These are phyloP conservation scores for Drosophila robusta DNA, from an alignment of 2,888 invertebrate species.

Conservation along the genomic window DNA sequence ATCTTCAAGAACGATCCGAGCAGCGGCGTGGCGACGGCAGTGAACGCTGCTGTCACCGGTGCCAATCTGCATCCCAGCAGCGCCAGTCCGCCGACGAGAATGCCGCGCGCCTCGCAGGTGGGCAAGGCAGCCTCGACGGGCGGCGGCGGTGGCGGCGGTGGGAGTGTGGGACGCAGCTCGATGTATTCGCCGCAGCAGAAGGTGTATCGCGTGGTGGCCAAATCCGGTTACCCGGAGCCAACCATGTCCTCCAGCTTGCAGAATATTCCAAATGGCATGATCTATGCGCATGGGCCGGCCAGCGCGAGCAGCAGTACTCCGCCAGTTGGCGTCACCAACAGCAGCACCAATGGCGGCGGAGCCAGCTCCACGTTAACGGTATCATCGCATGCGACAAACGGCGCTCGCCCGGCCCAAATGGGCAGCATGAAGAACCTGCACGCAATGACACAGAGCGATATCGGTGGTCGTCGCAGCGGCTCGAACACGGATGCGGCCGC, in stretches of 20 bases:
- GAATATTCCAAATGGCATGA: constrained; percentile 85
- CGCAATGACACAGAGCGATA: constrained; percentile 84
- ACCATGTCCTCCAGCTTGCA: constrained; percentile 85
- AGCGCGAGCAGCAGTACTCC: constrained; percentile 64
- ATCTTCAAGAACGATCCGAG: constrained; percentile 87
- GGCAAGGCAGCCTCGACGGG: constrained; percentile 63
- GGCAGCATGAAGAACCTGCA: constrained; percentile 83
- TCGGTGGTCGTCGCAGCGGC: constrained; percentile 74
- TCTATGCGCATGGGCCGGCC: constrained; percentile 77
- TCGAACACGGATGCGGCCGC: constrained; percentile 53
- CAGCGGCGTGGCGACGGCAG: constrained; percentile 35
- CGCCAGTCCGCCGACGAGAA: constrained; percentile 83
- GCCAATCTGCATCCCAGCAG: constrained; percentile 51
- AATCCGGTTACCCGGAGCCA: constrained; percentile 84
- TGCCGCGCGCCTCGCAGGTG: constrained; percentile 82
- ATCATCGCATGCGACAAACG: constrained; percentile 63
- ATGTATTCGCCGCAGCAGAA: constrained; percentile 84
- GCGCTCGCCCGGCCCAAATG: constrained; percentile 69
- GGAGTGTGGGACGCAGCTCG: constrained; percentile 72
- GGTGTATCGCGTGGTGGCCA: constrained; percentile 83
- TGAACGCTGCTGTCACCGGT: constrained; percentile 15
- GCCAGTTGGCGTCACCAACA: constrained; percentile 32
- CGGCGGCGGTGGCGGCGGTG: constrained; percentile 36
- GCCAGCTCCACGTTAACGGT: constrained; percentile 52
- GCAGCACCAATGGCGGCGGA: constrained; percentile 56